Evolutionary conservation across 2,888 invertebrate species (phyloP).

Genomic region (Ophonus ardosiacus): DNA sequence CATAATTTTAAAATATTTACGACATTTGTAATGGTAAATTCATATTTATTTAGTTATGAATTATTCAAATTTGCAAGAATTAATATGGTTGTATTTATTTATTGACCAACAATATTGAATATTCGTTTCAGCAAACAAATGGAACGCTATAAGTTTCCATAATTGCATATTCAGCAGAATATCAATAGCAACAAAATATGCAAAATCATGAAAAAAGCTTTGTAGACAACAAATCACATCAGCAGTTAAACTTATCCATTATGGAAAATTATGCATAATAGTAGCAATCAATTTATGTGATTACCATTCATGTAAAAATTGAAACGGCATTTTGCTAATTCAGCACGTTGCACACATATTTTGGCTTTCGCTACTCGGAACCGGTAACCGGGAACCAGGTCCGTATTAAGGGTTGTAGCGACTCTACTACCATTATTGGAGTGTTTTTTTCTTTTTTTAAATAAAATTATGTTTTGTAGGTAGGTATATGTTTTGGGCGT

Average conservation of each 20-base stretch:
- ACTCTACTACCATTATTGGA: too few species aligned
- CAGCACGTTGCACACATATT: slow-evolving; percentile 38
- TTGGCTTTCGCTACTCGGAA: neutral
- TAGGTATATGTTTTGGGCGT: too few species aligned
- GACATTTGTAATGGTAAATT: neutral
- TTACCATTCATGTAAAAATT: slow-evolving; percentile 22
- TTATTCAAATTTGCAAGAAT: neutral
- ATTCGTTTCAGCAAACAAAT: neutral
- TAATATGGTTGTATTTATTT: neutral
- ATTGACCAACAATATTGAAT: neutral
- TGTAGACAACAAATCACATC: neutral
- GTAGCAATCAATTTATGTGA: slow-evolving; percentile 11
- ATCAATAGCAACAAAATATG: neutral
- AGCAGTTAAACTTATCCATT: neutral
- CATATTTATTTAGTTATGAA: neutral
- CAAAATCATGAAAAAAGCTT: neutral
- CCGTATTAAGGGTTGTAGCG: too few species aligned
- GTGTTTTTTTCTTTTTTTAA: too few species aligned
- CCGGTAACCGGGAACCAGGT: neutral
- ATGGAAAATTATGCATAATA: slow-evolving; percentile 26
- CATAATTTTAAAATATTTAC: too few species aligned
- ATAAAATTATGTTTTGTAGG: too few species aligned
- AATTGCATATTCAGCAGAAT: neutral
- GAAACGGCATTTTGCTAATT: slow-evolving; percentile 30
- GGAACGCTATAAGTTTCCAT: neutral